Evolutionary conservation across 2,888 invertebrate genomes (phyloP).

Genomic region (Myopa testacea): DNA sequence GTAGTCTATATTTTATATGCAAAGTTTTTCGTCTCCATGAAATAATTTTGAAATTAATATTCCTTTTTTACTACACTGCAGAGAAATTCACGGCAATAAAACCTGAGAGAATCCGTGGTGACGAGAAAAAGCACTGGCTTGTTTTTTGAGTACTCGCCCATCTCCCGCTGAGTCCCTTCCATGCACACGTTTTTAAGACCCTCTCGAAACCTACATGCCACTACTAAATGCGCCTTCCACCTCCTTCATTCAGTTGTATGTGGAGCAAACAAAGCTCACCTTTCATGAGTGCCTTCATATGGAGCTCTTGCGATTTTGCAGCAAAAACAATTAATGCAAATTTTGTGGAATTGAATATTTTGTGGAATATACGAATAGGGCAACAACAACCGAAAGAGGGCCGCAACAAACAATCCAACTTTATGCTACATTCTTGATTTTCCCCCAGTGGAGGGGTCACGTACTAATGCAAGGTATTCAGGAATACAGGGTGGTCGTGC

Average conservation of each 20-base stretch:
- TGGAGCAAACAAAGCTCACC: not conserved
- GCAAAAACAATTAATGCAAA: constrained; percentile 30
- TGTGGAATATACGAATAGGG: not conserved
- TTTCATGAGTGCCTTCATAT: not conserved
- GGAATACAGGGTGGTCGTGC: not conserved
- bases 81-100: not conserved
- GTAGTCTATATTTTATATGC: too few relatives aligned
- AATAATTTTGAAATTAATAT: not conserved
- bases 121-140: too few relatives aligned
- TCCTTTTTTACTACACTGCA: not conserved
- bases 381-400: not conserved
- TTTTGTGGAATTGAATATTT: constrained; percentile 18
- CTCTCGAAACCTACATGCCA: not conserved
- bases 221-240: not conserved
- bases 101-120: too few relatives aligned
- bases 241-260: not conserved
- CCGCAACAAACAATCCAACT: not conserved
- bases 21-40: not conserved
- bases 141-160: too few relatives aligned
- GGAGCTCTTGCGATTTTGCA: constrained; percentile 2
- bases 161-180: too few relatives aligned
- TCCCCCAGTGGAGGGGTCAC: not conserved
- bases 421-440: not conserved
- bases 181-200: not conserved
- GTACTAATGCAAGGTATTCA: too few relatives aligned